A percentile compares a stretch with the other conserved stretches of the same genome.
Conservation (phyloP, 2,888 invertebrate species). For the Drosophila nr. perissopoda region DNA sequence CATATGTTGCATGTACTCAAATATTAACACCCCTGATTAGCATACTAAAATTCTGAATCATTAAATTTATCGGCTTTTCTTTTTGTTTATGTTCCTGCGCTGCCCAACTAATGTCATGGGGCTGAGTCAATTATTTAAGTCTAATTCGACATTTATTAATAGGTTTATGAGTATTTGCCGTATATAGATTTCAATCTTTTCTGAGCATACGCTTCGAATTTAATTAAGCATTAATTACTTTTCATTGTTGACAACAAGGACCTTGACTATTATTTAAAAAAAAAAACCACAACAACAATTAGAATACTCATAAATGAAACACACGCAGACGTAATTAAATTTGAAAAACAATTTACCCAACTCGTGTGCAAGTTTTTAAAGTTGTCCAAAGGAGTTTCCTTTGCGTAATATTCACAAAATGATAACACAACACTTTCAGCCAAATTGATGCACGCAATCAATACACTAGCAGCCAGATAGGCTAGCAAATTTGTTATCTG, state of each 20-base stretch:
- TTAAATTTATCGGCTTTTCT: conserved; percentile 13
- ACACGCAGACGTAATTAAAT: neutral
- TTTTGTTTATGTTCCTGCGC: neutral
- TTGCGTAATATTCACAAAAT: neutral
- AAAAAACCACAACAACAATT: conserved; percentile 14
- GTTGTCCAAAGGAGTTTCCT: neutral
- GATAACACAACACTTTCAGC: conserved; percentile 6
- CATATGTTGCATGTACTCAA: conserved; percentile 46
- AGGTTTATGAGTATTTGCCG: neutral
- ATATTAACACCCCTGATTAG: conserved; percentile 23
- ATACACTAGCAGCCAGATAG: neutral
- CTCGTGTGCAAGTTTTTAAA: neutral
- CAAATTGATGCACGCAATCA: neutral
- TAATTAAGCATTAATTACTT: neutral
- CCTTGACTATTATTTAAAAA: conserved; percentile 3
- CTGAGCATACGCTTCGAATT: neutral
- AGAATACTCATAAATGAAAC: conserved; percentile 27
- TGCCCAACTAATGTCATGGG: neutral
- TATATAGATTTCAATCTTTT: neutral
- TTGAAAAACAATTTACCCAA: conserved; percentile 22
- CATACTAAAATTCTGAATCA: conserved; percentile 17
- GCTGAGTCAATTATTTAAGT: conserved; percentile 3
- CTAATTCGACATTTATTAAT: neutral
- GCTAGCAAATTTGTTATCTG: neutral
- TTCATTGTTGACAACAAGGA: neutral